These are phyloP conservation scores for Zoanthus sociatus DNA, from an alignment of 92 coral and sea anemone species.

Conservation along the genomic window DNA sequence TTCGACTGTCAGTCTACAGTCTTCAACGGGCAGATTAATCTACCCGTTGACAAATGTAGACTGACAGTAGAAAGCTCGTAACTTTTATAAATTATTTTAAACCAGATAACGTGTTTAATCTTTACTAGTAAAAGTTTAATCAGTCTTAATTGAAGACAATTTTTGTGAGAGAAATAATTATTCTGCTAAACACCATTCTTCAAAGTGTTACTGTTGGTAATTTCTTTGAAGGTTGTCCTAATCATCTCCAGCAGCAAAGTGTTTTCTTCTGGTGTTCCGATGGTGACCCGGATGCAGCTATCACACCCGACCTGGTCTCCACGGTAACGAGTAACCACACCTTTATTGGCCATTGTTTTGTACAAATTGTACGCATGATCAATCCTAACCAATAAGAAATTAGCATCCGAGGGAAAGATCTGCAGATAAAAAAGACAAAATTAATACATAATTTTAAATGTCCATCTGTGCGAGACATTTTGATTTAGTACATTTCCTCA, in stretches of 20 bases:
- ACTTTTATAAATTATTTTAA: too few species aligned
- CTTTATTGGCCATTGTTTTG: conserved; percentile 57
- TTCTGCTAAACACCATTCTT: neutral
- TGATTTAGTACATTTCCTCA: too few species aligned
- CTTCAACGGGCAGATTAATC: too few species aligned
- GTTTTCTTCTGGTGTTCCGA: conserved; percentile 52
- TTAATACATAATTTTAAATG: too few species aligned
- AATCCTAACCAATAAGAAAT: conserved; percentile 48
- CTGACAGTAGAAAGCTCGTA: too few species aligned
- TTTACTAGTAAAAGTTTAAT: too few species aligned
- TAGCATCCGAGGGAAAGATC: conserved; percentile 64
- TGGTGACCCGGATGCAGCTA: conserved; percentile 54
- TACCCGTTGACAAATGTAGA: too few species aligned
- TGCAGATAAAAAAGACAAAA: neutral
- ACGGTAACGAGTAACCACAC: conserved; percentile 64
- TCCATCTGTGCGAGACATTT: too few species aligned
- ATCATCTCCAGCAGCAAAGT: conserved; percentile 30
- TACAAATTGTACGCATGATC: conserved; percentile 61
- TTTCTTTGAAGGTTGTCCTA: conserved; percentile 40
- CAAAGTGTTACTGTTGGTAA: neutral
- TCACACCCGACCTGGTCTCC: conserved; percentile 51
- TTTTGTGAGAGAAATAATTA: too few species aligned
- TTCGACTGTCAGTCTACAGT: too few species aligned
- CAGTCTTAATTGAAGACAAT: too few species aligned
- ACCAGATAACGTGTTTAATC: too few species aligned